phyloP scores from a whole-genome alignment of 2,888 invertebrate genomes.

The Trissonchulus latispiculum region DNA sequence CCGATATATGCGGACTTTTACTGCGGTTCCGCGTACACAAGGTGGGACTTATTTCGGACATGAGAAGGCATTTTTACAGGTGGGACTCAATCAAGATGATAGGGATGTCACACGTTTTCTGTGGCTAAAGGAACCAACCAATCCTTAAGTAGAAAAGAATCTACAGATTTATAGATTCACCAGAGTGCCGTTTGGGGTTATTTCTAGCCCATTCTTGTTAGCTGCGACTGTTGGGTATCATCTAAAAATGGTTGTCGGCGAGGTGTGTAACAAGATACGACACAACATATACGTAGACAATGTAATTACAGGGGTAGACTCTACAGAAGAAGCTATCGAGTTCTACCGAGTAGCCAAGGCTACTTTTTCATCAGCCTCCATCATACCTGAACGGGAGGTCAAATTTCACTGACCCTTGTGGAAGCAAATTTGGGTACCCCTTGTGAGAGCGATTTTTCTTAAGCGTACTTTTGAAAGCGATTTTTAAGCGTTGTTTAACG shows the following conservation, averaged over 20 bases:
- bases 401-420: no score
- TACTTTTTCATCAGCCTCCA: no score
- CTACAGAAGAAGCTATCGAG: neutral
- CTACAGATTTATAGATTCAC: slow-evolving; percentile 26
- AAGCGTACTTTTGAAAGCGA: no score
- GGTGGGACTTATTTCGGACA: no score
- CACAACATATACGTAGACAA: neutral
- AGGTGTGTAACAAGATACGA: neutral
- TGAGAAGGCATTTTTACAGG: slow-evolving; percentile 32
- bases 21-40: no score
- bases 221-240: slow-evolving; percentile 23
- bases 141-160: slow-evolving; percentile 25
- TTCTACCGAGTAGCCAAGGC: neutral
- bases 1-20: no score
- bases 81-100: slow-evolving; percentile 24
- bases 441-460: no score
- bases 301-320: neutral
- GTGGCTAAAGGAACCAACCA: neutral
- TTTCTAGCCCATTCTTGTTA: slow-evolving; percentile 26
- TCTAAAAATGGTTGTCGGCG: no score
- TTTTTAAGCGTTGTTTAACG: no score
- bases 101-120: slow-evolving; percentile 21
- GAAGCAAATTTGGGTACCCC: no score
- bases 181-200: slow-evolving; percentile 29
- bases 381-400: no score